Conservation (phyloP, 2,113 vertebrate genomes). For the Nothobranchius furzeri region DNA sequence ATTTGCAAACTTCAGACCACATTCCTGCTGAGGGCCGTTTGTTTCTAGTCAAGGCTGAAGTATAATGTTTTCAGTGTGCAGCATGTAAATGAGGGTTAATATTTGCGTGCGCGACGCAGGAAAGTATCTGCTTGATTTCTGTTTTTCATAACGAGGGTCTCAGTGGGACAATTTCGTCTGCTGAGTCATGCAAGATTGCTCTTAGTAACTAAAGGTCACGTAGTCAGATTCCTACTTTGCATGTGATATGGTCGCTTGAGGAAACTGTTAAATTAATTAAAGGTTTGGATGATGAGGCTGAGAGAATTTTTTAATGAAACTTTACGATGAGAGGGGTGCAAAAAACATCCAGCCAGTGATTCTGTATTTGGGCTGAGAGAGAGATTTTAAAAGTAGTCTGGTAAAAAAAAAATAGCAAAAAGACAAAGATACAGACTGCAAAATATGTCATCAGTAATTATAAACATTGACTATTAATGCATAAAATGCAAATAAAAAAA, state of each 20-base stretch:
- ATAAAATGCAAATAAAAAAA: constrained; percentile 16
- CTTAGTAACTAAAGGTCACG: constrained; percentile 36
- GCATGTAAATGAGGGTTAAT: constrained; percentile 14
- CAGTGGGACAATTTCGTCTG: constrained; percentile 25
- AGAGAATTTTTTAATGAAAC: not conserved
- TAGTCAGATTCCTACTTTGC: constrained; percentile 7
- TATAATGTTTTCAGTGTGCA: not conserved
- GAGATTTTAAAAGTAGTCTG: too few relatives aligned
- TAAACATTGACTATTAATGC: not conserved
- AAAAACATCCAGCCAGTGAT: too few relatives aligned
- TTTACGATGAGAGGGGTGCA: too few relatives aligned
- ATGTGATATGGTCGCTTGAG: constrained; percentile 26
- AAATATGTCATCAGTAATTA: too few relatives aligned
- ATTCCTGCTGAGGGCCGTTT: not conserved
- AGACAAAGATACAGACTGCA: too few relatives aligned
- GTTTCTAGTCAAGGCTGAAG: constrained; percentile 14
- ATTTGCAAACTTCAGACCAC: not conserved
- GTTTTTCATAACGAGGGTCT: not conserved
- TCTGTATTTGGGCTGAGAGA: too few relatives aligned
- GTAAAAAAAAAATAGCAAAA: too few relatives aligned
- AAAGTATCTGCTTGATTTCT: constrained; percentile 9
- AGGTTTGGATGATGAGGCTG: not conserved
- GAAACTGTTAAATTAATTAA: constrained; percentile 50
- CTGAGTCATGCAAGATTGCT: constrained; percentile 24
- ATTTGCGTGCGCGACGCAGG: not conserved